Evolutionary conservation across 2,797 vertebrate genomes (phyloP), one percentile per base, ranked within the genome.

Genomic region (Pelochelys cantorii): DNA sequence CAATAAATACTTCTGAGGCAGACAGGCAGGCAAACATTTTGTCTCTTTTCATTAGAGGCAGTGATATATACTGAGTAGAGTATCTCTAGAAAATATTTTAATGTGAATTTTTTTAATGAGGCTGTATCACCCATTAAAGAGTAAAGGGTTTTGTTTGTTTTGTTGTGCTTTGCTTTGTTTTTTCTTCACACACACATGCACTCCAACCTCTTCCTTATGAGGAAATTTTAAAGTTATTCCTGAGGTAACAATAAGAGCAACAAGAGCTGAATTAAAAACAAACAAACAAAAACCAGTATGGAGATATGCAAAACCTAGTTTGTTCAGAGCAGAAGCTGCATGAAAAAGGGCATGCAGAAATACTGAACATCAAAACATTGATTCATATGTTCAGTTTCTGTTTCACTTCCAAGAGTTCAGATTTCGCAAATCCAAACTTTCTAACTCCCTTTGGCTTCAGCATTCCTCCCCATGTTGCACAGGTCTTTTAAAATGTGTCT

Each of bases 351-450:
- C 53, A 85, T 75, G 91, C 62, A 88, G 85, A 93, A 91, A 31
- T 37, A 83, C 42, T 89, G 13, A 78, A 80, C 71, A 74, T 84
- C 79, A 89, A 79, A 91, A 75, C 79, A 71, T 25, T 81, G 81
- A 90, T 86, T 95, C 86, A 79, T 92, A 84, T 34, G n/a, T 81
- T 77, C 84, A 84, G 78, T 88, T 94, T 95, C 85, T 90, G n/a
- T 84, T 84, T 80, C 53, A 71, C 7, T 90, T 96, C 87, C 88
- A 53, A 88, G 89, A 93, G 31, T 91, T 92, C 85, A 77, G 79
- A 79, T 84, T 57, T 88, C 77, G 59, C 87, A 92, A 42, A 90
- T 94, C 96, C 86, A 86, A 90, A 95, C 88, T 12, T 94, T 79
- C 84, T 92, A 90, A 83, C 77, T 93, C 27, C 71, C 48, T 94